A percentile compares a stretch with the other conserved stretches of the same genome.
Evolutionary conservation across 2,113 vertebrate species (phyloP).

Genomic region (Nanorana parkeri): DNA sequence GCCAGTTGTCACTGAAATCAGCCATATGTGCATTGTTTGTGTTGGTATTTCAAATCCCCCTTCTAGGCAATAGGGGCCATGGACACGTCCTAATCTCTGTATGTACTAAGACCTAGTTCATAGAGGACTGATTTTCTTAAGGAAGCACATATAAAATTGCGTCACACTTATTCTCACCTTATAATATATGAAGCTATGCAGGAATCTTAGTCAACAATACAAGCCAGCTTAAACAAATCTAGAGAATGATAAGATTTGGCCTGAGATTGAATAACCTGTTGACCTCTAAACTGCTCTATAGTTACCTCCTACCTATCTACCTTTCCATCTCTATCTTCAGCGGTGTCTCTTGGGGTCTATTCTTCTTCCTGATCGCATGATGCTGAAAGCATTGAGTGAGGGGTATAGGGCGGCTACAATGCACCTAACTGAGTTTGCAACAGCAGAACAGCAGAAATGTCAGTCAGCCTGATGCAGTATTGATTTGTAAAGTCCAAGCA

Average conservation of each 20-base stretch:
- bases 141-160: not conserved
- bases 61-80: too few species aligned
- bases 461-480: slow-evolving; percentile 47
- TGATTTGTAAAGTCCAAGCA: slow-evolving; percentile 42
- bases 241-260: slow-evolving; percentile 30
- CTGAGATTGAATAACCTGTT: slow-evolving; percentile 30
- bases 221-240: not conserved
- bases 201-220: not conserved
- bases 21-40: too few species aligned
- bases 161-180: not conserved
- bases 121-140: not conserved
- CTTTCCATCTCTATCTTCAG: slow-evolving; percentile 1
- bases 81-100: too few species aligned
- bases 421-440: slow-evolving; percentile 29
- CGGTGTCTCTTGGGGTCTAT: slow-evolving; percentile 15
- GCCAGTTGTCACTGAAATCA: too few species aligned
- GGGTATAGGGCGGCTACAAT: slow-evolving; percentile 16
- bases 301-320: slow-evolving; percentile 16
- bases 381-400: slow-evolving; percentile 23
- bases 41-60: too few species aligned
- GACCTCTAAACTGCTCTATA: not conserved
- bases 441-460: slow-evolving; percentile 44
- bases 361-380: slow-evolving; percentile 5
- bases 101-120: too few species aligned
- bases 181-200: not conserved